Conservation (phyloP, 1,140 invertebrate genomes). For the Pogonognathellus flavescens region DNA sequence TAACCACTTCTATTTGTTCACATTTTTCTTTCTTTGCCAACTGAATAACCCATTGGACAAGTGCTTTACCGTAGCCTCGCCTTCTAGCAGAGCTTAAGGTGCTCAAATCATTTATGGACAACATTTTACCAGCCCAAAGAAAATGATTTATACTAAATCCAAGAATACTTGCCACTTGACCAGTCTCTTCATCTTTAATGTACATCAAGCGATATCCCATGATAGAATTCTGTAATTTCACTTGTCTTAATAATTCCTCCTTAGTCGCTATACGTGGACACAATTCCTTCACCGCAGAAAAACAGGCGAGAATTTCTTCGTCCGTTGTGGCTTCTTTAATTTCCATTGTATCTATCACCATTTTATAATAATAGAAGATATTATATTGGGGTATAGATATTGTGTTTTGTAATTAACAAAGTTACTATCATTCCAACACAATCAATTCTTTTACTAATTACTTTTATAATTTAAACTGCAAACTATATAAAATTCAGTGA, state of each 20-base stretch:
- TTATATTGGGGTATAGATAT: too few relatives aligned
- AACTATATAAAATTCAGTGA: too few relatives aligned
- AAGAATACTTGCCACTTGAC: conserved; percentile 29
- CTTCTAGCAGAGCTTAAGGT: conserved; percentile 37
- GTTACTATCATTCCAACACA: too few relatives aligned
- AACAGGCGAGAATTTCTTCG: conserved; percentile 59
- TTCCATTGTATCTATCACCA: not conserved
- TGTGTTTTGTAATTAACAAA: too few relatives aligned
- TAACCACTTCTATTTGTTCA: conserved; percentile 53
- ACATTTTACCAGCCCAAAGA: conserved; percentile 57
- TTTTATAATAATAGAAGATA: too few relatives aligned
- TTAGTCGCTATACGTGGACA: conserved; percentile 47
- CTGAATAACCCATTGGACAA: conserved; percentile 54
- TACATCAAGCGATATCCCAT: conserved; percentile 56
- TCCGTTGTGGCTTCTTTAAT: conserved; percentile 3
- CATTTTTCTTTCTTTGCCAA: conserved; percentile 56
- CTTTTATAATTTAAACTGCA: too few relatives aligned
- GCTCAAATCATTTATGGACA: conserved; percentile 64
- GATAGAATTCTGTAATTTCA: conserved; percentile 34
- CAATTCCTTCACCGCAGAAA: conserved; percentile 12
- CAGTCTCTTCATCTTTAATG: conserved; percentile 27
- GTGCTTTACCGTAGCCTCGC: conserved; percentile 52
- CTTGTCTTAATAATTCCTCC: conserved; percentile 22
- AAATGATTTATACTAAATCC: conserved; percentile 55
- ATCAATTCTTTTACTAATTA: too few relatives aligned